These are phyloP conservation scores for Dasyprocta punctata DNA, from an alignment of 2,113 vertebrate genomes.

Conservation along the genomic window DNA sequence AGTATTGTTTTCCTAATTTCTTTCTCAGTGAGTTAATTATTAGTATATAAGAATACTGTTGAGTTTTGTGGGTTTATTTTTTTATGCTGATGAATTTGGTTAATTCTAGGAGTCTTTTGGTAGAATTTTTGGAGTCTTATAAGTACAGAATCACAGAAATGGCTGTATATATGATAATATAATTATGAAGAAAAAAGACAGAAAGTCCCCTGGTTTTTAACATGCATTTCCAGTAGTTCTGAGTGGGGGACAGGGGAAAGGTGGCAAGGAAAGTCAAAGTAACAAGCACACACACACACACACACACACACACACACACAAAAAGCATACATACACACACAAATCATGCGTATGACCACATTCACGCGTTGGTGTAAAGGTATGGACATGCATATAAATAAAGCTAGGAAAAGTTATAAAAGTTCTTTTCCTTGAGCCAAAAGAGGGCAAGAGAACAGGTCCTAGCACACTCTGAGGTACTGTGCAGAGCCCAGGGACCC, in stretches of 20 bases:
- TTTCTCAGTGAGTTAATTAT: not conserved
- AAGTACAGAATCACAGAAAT: not conserved
- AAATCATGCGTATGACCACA: not conserved
- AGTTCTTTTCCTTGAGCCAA: not conserved
- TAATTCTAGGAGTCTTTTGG: not conserved
- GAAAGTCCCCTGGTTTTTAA: not conserved
- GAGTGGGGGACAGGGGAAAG: not conserved
- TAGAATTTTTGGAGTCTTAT: not conserved
- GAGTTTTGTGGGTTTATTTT: not conserved
- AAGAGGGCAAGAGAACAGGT: not conserved
- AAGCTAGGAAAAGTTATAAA: not conserved
- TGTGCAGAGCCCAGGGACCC: fast-evolving
- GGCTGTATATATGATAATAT: not conserved
- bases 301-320: not conserved
- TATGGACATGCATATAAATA: not conserved
- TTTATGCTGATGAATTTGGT: not conserved
- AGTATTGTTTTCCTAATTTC: not conserved
- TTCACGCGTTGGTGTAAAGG: not conserved
- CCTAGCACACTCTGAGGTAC: not conserved
- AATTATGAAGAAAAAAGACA: not conserved
- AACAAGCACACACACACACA: not conserved
- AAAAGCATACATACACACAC: not conserved
- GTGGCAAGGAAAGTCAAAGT: not conserved
- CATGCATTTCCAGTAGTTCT: not conserved
- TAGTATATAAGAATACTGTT: not conserved